Evolutionary conservation across 2,888 invertebrate genomes (phyloP).

Genomic region (Laothoe populi): DNA sequence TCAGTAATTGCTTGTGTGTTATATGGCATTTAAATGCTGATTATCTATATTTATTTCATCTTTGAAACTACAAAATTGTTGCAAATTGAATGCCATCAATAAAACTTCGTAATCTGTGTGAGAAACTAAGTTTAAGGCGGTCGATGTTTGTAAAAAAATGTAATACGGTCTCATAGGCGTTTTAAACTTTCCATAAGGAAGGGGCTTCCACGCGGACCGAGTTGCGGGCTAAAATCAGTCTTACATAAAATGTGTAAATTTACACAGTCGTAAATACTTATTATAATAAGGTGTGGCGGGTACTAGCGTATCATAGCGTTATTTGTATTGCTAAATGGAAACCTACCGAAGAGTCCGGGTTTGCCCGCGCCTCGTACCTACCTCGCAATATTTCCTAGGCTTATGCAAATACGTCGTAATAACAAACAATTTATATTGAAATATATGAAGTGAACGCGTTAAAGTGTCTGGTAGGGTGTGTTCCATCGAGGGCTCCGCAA

Average conservation of each 20-base stretch:
- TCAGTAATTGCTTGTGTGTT: too few relatives aligned
- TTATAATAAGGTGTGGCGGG: constrained; percentile 68
- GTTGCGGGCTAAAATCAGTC: not conserved
- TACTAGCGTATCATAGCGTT: constrained; percentile 57
- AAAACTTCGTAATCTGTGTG: too few relatives aligned
- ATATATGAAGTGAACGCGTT: constrained; percentile 71
- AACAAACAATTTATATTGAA: constrained; percentile 75
- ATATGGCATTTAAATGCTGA: too few relatives aligned
- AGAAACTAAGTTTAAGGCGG: too few relatives aligned
- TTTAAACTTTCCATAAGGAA: not conserved
- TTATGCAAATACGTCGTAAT: constrained; percentile 73
- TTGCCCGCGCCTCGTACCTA: constrained; percentile 58
- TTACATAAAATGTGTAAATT: constrained; percentile 65
- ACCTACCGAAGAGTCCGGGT: constrained; percentile 55
- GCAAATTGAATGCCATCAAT: too few relatives aligned
- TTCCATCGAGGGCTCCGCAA: constrained; percentile 35
- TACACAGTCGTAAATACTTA: constrained; percentile 74
- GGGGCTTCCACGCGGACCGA: not conserved
- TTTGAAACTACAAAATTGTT: too few relatives aligned
- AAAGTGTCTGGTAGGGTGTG: constrained; percentile 63
- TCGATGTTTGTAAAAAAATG: not conserved
- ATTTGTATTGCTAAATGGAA: constrained; percentile 78
- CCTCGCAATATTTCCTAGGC: constrained; percentile 67
- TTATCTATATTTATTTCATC: too few relatives aligned
- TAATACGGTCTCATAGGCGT: not conserved